Percentiles rank a stretch among this genome's conserved stretches.
Conservation (phyloP, 1,140 invertebrate species). For the Nylanderia fulva region DNA sequence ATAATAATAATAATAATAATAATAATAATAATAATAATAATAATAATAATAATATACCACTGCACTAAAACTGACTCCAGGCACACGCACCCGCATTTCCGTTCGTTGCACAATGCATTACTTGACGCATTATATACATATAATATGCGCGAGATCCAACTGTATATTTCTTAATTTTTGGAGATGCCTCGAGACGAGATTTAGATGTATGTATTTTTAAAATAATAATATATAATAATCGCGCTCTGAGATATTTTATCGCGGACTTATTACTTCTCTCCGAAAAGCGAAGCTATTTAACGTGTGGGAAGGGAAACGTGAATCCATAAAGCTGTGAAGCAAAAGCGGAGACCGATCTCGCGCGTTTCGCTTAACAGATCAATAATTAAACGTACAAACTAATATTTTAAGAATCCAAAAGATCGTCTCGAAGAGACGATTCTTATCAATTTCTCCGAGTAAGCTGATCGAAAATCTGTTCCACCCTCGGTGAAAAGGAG, state of each 20-base stretch:
- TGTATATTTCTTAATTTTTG: slow-evolving; percentile 42
- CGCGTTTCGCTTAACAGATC: slow-evolving; percentile 51
- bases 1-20: no score
- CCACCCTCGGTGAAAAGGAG: not conserved
- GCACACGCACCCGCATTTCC: slow-evolving; percentile 25
- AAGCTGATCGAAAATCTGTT: slow-evolving; percentile 1
- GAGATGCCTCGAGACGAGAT: slow-evolving; percentile 22
- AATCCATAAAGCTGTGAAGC: slow-evolving; percentile 13
- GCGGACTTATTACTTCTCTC: not conserved
- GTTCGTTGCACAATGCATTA: slow-evolving; percentile 17
- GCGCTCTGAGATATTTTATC: not conserved
- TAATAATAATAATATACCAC: no score
- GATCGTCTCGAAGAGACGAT: not conserved
- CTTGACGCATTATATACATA: not conserved
- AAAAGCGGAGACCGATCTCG: slow-evolving; percentile 12
- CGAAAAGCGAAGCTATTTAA: not conserved
- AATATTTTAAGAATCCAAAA: slow-evolving; percentile 52
- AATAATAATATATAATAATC: no score
- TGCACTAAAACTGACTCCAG: not conserved
- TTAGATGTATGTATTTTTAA: slow-evolving; percentile 48
- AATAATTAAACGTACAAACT: slow-evolving; percentile 61
- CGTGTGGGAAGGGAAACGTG: slow-evolving; percentile 4
- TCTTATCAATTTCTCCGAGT: slow-evolving; percentile 19
- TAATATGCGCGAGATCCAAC: not conserved
- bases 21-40: no score